These are phyloP conservation scores for Andrena dorsata DNA, from an alignment of 2,888 invertebrate genomes.

Conservation along the genomic window DNA sequence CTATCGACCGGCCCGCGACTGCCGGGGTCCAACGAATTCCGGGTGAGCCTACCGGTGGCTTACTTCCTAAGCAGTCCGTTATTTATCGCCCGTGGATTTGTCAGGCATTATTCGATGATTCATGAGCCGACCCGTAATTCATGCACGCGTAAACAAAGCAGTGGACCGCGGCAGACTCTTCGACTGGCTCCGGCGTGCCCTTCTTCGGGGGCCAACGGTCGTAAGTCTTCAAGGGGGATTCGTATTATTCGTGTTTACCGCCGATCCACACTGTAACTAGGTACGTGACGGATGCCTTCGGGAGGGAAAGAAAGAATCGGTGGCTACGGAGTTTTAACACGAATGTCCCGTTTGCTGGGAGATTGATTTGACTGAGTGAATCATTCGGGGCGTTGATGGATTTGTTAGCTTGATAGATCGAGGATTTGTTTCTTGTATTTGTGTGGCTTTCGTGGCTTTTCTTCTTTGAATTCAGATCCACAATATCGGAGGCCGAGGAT, in stretches of 20 bases:
- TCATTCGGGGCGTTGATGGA: too few species aligned
- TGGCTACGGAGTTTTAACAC: too few species aligned
- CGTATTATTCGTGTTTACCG: not conserved
- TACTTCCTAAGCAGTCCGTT: constrained; percentile 48
- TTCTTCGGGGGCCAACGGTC: constrained; percentile 36
- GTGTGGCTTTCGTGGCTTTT: too few species aligned
- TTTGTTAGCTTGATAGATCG: too few species aligned
- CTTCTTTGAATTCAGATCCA: too few species aligned
- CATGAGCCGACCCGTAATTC: constrained; percentile 59
- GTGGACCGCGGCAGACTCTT: constrained; percentile 19
- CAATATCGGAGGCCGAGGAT: too few species aligned
- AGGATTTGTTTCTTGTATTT: too few species aligned
- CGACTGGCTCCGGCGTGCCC: constrained; percentile 7
- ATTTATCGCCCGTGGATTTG: constrained; percentile 65
- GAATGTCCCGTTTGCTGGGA: too few species aligned
- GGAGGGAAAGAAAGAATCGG: too few species aligned
- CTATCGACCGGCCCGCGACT: constrained; percentile 60
- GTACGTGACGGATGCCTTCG: not conserved
- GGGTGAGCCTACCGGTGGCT: constrained; percentile 34
- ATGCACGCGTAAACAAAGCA: constrained; percentile 61
- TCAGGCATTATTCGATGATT: constrained; percentile 62
- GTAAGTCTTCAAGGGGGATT: not conserved
- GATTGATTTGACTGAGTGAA: too few species aligned
- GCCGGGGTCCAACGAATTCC: constrained; percentile 56
- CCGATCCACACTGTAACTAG: not conserved